A percentile compares a stretch with the other conserved stretches of the same genome.
phyloP scores from a whole-genome alignment of 2,888 invertebrate species.

The Unio pictorum region DNA sequence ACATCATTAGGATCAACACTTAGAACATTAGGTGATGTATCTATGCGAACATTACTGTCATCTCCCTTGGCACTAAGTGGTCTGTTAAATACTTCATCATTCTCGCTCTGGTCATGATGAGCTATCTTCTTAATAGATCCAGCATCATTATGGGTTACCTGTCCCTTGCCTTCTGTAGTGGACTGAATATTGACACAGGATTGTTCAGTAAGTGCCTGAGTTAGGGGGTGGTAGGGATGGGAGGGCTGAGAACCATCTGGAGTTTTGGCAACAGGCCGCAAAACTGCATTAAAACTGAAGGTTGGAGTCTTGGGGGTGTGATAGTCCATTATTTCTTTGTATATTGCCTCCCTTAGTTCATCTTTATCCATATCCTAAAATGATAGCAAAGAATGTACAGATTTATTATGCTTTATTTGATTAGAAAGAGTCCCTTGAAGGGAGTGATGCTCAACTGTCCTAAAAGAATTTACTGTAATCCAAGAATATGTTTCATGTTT shows the following conservation, averaged over 20 bases:
- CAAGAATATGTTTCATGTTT: no score
- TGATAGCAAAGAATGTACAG: constrained; percentile 2
- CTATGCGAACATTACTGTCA: constrained; percentile 29
- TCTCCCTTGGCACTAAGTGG: constrained; percentile 33
- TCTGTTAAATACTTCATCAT: constrained; percentile 39
- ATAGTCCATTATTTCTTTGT: constrained; percentile 68
- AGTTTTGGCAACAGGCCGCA: constrained; percentile 58
- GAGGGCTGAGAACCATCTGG: constrained; percentile 6
- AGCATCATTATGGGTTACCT: neutral
- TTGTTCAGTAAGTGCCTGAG: neutral
- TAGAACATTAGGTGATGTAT: constrained; percentile 23
- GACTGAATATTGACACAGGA: neutral
- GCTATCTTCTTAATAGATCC: neutral
- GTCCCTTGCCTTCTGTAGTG: neutral
- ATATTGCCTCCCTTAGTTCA: constrained; percentile 64
- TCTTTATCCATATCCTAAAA: constrained; percentile 62
- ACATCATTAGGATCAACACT: constrained; percentile 46
- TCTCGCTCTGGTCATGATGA: constrained; percentile 4
- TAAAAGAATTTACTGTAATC: no score
- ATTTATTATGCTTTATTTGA: no score
- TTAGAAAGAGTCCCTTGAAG: no score
- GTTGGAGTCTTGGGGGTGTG: constrained; percentile 55
- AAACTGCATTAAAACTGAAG: constrained; percentile 54
- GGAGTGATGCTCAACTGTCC: no score
- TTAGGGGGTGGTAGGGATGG: no score